phyloP scores from a whole-genome alignment of 2,797 vertebrate genomes.

The Denticeps clupeoides region DNA sequence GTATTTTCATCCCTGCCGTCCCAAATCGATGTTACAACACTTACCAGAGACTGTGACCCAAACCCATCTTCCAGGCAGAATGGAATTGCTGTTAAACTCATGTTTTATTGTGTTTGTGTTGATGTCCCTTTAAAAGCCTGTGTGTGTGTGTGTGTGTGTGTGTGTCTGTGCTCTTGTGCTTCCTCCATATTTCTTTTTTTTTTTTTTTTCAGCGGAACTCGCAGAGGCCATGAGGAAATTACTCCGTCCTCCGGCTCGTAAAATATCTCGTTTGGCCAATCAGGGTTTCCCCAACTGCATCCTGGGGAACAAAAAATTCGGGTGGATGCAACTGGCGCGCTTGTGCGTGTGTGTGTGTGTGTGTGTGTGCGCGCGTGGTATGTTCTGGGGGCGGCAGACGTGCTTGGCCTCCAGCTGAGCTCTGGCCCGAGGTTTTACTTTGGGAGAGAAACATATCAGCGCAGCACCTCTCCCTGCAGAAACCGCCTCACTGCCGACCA shows the following conservation, averaged over 20 bases:
- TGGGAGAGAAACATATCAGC: no score
- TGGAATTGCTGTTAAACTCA: neutral
- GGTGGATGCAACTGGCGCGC: neutral
- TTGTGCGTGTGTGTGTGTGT: neutral
- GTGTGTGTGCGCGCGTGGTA: neutral
- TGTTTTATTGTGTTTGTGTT: conserved; percentile 6
- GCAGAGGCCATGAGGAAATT: conserved; percentile 70
- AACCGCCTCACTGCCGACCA: no score
- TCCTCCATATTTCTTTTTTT: conserved; percentile 61
- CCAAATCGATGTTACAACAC: no score
- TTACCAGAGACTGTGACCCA: no score
- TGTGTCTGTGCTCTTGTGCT: conserved; percentile 58
- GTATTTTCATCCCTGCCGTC: no score
- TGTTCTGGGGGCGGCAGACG: no score
- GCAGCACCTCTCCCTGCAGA: no score
- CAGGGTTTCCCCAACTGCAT: conserved; percentile 49
- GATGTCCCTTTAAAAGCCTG: conserved; percentile 31
- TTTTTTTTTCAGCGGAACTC: conserved; percentile 62
- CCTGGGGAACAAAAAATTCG: conserved; percentile 31
- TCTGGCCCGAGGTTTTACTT: no score
- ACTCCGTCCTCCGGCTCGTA: conserved; percentile 66
- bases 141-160: conserved; percentile 28
- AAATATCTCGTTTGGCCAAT: conserved; percentile 68
- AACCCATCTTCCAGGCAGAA: conserved; percentile 24
- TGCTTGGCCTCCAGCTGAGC: no score